Evolutionary conservation across 2,888 invertebrate species (phyloP).

Genomic region (Anagyrus pseudococci): DNA sequence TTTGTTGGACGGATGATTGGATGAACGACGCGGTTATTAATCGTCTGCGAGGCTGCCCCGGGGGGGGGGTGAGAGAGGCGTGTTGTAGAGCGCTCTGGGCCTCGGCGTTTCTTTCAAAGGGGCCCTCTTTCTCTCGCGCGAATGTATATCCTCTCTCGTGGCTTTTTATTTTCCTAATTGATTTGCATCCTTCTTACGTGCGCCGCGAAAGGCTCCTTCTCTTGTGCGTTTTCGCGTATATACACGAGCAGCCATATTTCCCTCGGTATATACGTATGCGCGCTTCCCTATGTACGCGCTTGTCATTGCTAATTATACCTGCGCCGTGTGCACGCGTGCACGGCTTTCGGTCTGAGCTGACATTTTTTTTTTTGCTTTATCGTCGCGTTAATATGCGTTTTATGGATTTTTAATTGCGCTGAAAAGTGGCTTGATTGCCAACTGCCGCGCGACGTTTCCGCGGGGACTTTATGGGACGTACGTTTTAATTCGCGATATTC

Average conservation of each 20-base stretch:
- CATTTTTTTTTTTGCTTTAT: conserved; percentile 6
- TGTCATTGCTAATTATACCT: too few relatives aligned
- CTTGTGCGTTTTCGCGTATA: too few relatives aligned
- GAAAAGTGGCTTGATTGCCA: too few relatives aligned
- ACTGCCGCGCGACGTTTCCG: too few relatives aligned
- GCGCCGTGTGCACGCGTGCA: too few relatives aligned
- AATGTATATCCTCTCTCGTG: background rate
- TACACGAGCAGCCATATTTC: too few relatives aligned
- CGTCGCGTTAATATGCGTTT: background rate
- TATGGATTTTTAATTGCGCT: conserved; percentile 9
- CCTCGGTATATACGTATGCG: too few relatives aligned
- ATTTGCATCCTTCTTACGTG: conserved; percentile 18
- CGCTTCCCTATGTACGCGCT: too few relatives aligned
- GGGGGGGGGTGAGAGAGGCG: background rate
- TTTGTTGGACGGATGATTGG: conserved; percentile 36
- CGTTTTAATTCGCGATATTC: too few relatives aligned
- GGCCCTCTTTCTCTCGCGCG: background rate
- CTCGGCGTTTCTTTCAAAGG: background rate
- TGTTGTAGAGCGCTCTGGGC: too few relatives aligned
- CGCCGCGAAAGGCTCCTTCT: background rate
- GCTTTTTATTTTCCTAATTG: conserved; percentile 30
- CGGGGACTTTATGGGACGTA: too few relatives aligned
- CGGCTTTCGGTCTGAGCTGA: too few relatives aligned
- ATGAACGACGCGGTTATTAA: conserved; percentile 38
- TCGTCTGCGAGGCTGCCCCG: conserved; percentile 18